Percentiles rank a stretch among this genome's conserved stretches.
These are phyloP conservation scores for Tuberolachnus salignus DNA, from an alignment of 2,888 invertebrate species.

Conservation along the genomic window DNA sequence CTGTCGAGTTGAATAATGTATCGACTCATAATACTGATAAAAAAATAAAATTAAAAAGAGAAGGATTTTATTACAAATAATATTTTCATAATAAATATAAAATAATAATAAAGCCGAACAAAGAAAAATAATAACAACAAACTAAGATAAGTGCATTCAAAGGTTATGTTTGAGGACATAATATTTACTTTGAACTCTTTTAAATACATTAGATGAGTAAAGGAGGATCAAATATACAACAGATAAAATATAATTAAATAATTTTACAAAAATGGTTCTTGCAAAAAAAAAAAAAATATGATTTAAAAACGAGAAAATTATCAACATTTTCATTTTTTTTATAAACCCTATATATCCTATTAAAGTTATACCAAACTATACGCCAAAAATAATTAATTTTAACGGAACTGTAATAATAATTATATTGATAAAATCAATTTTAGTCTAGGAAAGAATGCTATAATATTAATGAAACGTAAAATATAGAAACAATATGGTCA, in stretches of 20 bases:
- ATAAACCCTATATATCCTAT: too few relatives aligned
- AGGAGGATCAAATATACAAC: not conserved
- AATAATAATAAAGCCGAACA: not conserved
- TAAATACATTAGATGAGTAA: slow-evolving; percentile 3
- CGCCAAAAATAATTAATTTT: too few relatives aligned
- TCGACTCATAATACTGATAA: not conserved
- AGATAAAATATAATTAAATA: slow-evolving; percentile 15
- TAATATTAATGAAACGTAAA: too few relatives aligned
- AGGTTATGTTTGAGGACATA: slow-evolving; percentile 7
- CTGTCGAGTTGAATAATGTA: not conserved
- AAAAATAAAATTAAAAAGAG: not conserved
- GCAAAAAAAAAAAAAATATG: not conserved
- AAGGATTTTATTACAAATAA: not conserved
- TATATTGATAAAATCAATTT: too few relatives aligned
- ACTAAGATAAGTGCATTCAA: slow-evolving; percentile 29
- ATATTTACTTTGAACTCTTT: slow-evolving; percentile 28
- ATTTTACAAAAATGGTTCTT: slow-evolving; percentile 6
- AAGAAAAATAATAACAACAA: not conserved
- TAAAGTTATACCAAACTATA: too few relatives aligned
- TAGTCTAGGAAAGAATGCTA: too few relatives aligned
- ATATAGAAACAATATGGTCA: too few relatives aligned
- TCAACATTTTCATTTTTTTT: too few relatives aligned
- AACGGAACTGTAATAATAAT: too few relatives aligned
- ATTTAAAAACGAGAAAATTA: slow-evolving; percentile 12
- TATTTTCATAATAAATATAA: not conserved